Conservation (phyloP, 2,113 vertebrate species). For the Pan paniscus region DNA sequence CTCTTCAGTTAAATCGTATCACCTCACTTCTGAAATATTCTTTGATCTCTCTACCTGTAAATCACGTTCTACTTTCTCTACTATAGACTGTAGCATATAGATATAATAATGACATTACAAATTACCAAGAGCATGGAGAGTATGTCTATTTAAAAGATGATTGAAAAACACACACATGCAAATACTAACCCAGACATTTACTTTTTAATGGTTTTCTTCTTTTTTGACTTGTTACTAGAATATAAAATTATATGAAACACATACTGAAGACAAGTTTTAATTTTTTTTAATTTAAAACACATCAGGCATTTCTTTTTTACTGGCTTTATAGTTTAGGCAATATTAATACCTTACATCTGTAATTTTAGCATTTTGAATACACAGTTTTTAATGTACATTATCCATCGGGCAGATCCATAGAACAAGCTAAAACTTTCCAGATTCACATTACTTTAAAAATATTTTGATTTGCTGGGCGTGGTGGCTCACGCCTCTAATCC, state of each 20-base stretch:
- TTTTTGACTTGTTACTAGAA: neutral
- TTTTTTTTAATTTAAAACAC: neutral
- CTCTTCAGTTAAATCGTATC: conserved; percentile 73
- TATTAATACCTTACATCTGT: neutral
- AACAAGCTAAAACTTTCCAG: neutral
- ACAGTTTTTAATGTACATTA: neutral
- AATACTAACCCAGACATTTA: neutral
- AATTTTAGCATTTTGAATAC: neutral
- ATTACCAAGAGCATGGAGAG: neutral
- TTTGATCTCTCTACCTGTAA: conserved; percentile 72
- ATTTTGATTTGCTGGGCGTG: neutral
- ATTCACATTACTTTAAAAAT: neutral
- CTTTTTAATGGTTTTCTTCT: neutral
- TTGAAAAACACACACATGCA: neutral
- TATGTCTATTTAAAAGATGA: conserved; percentile 15
- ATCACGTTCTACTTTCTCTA: conserved; percentile 65
- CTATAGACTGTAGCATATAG: conserved; percentile 45
- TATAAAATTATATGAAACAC: neutral
- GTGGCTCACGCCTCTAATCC: too few species aligned
- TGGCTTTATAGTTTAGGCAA: neutral
- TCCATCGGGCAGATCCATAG: neutral
- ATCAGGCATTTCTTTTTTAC: neutral
- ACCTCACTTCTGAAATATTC: conserved; percentile 71
- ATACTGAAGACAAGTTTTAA: neutral
- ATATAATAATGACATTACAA: conserved; percentile 56